phyloP scores from a whole-genome alignment of 2,888 invertebrate genomes.

The Heteromurus nitidus region DNA sequence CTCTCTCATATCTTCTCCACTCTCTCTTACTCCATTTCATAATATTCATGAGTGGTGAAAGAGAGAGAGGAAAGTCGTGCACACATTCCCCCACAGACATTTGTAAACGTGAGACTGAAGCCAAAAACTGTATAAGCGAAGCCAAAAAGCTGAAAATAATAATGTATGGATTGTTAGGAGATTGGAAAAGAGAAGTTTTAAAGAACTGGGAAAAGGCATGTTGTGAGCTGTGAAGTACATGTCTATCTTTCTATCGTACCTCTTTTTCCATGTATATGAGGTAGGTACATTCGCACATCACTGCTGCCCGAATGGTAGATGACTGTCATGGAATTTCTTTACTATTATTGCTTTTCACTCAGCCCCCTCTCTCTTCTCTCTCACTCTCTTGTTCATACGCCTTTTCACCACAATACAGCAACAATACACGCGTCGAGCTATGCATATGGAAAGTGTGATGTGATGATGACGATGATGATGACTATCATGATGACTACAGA shows the following conservation, averaged over 20 bases:
- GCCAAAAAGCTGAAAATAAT: slow-evolving; percentile 47
- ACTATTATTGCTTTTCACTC: not conserved
- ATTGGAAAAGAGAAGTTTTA: slow-evolving; percentile 37
- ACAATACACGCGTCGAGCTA: not conserved
- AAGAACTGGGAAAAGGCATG: not conserved
- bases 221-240: too few relatives aligned
- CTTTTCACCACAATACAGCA: not conserved
- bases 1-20: slow-evolving; percentile 20
- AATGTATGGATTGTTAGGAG: slow-evolving; percentile 47
- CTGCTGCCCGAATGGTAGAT: not conserved
- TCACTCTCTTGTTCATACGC: not conserved
- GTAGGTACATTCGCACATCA: too few relatives aligned
- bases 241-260: not conserved
- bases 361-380: not conserved
- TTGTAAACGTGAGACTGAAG: slow-evolving; percentile 6
- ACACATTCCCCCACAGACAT: too few relatives aligned
- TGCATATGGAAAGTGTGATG: not conserved
- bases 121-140: slow-evolving; percentile 12
- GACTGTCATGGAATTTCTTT: slow-evolving; percentile 15
- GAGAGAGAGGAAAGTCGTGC: slow-evolving; percentile 6
- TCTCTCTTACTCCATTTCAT: slow-evolving; percentile 32
- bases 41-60: slow-evolving; percentile 39
- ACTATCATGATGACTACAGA: slow-evolving; percentile 1
- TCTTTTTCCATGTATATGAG: not conserved
- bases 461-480: not conserved